Conservation (phyloP, 2,797 vertebrate genomes). For the Fistularia commersonii region DNA sequence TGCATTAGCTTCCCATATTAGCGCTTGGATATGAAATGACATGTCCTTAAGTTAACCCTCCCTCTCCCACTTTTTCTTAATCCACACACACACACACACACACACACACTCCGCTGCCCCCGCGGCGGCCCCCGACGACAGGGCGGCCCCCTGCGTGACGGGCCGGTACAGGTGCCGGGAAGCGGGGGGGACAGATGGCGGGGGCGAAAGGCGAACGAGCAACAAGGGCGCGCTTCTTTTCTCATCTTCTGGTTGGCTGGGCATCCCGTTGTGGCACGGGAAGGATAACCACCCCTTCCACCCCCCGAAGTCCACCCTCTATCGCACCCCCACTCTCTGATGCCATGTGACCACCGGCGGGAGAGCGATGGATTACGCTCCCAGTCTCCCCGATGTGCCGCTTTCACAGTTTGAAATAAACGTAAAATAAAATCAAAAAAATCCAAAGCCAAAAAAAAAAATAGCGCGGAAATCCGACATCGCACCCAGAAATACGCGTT, state of each 20-base stretch:
- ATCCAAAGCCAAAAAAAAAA: no score
- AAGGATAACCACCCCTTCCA: no score
- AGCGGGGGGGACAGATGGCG: slow-evolving; percentile 73
- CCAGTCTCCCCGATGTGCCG: no score
- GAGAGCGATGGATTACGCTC: not conserved
- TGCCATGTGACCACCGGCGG: slow-evolving; percentile 56
- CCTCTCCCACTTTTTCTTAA: slow-evolving; percentile 2
- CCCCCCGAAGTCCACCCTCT: slow-evolving; percentile 1
- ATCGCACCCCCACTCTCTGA: slow-evolving; percentile 11
- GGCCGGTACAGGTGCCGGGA: slow-evolving; percentile 75
- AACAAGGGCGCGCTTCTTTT: slow-evolving; percentile 68
- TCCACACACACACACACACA: no score
- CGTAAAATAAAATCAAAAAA: no score
- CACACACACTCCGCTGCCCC: no score
- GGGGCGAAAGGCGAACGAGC: slow-evolving; percentile 66
- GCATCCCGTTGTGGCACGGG: slow-evolving; percentile 53
- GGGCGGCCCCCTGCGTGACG: slow-evolving; percentile 61
- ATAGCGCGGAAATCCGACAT: no score
- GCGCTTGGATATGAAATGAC: no score
- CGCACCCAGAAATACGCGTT: no score
- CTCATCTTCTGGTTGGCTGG: slow-evolving; percentile 71
- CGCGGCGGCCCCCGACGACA: slow-evolving; percentile 50
- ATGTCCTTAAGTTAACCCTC: no score
- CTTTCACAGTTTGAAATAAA: no score
- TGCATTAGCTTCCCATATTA: no score